Conservation (phyloP, 2,113 vertebrate genomes). For the Dromiciops gliroides region DNA sequence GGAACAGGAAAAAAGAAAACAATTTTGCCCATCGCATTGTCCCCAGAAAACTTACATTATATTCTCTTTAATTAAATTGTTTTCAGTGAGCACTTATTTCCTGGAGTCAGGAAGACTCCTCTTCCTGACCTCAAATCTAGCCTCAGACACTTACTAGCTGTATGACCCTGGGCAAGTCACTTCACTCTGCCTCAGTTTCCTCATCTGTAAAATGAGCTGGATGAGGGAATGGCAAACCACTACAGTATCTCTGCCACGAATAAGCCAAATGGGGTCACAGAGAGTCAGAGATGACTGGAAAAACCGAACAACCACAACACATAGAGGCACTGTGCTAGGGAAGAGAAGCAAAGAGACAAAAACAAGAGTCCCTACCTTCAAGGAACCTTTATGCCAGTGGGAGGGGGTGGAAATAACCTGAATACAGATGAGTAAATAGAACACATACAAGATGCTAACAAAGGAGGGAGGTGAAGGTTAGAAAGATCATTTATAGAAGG, state of each 20-base stretch:
- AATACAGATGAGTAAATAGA: background rate
- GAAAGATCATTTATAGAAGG: background rate
- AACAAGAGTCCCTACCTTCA: background rate
- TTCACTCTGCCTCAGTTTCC: background rate
- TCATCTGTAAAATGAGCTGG: background rate
- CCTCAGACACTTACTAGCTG: background rate
- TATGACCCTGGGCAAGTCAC: background rate
- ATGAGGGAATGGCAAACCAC: background rate
- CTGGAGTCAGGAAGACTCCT: background rate
- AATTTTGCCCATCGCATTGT: background rate
- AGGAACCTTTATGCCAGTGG: background rate
- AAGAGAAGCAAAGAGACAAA: too few species aligned
- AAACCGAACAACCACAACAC: too few species aligned
- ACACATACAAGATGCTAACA: background rate
- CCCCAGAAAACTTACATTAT: background rate
- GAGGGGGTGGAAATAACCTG: background rate
- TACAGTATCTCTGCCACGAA: background rate
- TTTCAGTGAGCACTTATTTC: background rate
- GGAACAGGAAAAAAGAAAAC: background rate
- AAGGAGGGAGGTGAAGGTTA: too few species aligned
- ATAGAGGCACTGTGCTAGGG: too few species aligned
- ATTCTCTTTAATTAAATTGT: background rate
- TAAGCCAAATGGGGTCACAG: background rate
- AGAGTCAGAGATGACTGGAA: too few species aligned
- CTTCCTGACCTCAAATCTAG: background rate